phyloP scores from a whole-genome alignment of 2,113 vertebrate genomes.

The Lophochroa leadbeateri region DNA sequence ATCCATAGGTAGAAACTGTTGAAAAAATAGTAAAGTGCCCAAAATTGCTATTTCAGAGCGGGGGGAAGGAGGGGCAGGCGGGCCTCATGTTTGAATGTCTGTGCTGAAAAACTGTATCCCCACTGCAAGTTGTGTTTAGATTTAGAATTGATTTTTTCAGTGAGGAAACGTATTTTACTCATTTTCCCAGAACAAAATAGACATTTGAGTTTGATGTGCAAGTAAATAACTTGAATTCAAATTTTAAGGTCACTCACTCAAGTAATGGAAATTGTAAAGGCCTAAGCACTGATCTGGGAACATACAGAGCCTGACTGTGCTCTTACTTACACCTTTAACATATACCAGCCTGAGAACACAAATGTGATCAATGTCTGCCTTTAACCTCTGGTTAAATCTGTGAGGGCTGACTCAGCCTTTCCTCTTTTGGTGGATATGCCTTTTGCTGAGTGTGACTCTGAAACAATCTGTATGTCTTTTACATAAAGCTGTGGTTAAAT shows the following conservation, averaged over 20 bases:
- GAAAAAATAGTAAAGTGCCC: too few species aligned
- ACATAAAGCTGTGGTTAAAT: neutral
- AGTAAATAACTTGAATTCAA: neutral
- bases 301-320: neutral
- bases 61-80: neutral
- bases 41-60: too few species aligned
- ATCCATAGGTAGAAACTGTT: too few species aligned
- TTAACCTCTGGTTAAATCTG: neutral
- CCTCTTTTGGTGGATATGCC: neutral
- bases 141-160: neutral
- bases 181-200: neutral
- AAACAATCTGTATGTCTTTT: neutral
- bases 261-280: neutral
- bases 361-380: fast-evolving
- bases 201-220: neutral
- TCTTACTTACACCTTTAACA: neutral
- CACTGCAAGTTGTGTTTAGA: neutral
- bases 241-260: neutral
- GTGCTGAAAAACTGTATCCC: neutral
- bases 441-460: neutral
- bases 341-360: neutral
- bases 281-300: neutral
- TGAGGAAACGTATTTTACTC: neutral
- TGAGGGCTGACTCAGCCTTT: neutral
- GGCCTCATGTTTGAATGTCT: neutral